These are phyloP conservation scores for Serilophus lunatus DNA, from an alignment of 2,113 vertebrate genomes.

Conservation along the genomic window DNA sequence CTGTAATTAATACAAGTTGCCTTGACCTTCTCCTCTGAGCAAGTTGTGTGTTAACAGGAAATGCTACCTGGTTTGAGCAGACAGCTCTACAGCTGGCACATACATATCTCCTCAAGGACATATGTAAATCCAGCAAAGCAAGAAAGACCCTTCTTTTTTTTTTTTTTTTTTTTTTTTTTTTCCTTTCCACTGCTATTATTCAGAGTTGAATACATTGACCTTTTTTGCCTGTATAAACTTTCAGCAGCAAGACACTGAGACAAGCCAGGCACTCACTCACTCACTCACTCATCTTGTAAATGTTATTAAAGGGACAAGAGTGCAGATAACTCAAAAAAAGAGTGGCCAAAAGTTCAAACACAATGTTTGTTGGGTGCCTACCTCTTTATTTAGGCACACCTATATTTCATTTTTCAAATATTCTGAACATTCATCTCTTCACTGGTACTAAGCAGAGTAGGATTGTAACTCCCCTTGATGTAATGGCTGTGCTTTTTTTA, in stretches of 20 bases:
- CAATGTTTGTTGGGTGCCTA: not conserved
- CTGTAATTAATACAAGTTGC: not conserved
- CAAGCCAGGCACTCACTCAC: not conserved
- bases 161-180: not conserved
- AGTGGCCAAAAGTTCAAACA: not conserved
- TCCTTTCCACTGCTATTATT: not conserved
- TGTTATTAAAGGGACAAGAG: not conserved
- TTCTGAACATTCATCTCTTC: not conserved
- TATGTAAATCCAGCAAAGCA: conserved; percentile 16
- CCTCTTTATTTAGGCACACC: not conserved
- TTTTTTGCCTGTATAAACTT: conserved; percentile 16
- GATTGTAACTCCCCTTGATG: not conserved
- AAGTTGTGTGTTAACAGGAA: not conserved
- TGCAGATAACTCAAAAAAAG: not conserved
- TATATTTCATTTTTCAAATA: not conserved
- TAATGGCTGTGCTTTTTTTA: not conserved
- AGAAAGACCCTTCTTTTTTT: not conserved
- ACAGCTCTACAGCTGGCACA: not conserved
- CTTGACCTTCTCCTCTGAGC: conserved; percentile 30
- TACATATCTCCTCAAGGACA: conserved; percentile 10
- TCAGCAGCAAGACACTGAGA: not conserved
- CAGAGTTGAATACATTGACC: conserved; percentile 35
- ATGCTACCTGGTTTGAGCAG: not conserved
- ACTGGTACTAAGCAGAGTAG: not conserved
- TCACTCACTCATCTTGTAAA: not conserved